A percentile compares a stretch with the other conserved stretches of the same genome.
phyloP scores from a whole-genome alignment of 2,797 vertebrate genomes.

The Rhinoraja longicauda region DNA sequence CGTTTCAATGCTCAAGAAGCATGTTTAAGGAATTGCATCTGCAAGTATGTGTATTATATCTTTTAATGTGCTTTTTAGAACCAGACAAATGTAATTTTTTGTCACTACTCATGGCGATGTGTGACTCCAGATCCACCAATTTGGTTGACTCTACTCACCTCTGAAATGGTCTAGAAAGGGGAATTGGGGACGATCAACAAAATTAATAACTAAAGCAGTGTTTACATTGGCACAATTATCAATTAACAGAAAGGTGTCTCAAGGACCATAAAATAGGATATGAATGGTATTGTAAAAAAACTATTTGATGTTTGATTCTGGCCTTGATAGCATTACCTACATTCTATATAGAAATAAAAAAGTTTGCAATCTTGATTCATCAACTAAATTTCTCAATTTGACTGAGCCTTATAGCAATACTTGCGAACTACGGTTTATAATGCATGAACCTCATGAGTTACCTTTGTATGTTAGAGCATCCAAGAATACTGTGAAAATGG shows the following conservation, averaged over 20 bases:
- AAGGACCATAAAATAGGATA: slow-evolving; percentile 66
- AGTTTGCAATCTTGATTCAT: background rate
- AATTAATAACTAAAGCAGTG: slow-evolving; percentile 73
- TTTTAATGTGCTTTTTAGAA: no score
- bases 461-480: background rate
- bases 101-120: no score
- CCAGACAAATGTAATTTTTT: no score
- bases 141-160: no score
- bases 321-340: slow-evolving; percentile 50
- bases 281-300: slow-evolving; percentile 67
- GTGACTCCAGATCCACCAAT: no score
- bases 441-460: background rate
- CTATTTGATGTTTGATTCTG: slow-evolving; percentile 67
- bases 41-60: no score
- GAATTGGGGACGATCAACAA: no score
- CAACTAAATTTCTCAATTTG: background rate
- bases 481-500: background rate
- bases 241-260: slow-evolving; percentile 67
- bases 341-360: no score
- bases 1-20: no score
- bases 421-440: background rate
- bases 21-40: no score
- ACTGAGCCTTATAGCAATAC: background rate
- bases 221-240: slow-evolving; percentile 69
- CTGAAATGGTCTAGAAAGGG: no score